Evolutionary conservation across 2,888 invertebrate species (phyloP), one percentile per base, ranked within the genome.

Genomic region (Dasysyrphus albostriatus): DNA sequence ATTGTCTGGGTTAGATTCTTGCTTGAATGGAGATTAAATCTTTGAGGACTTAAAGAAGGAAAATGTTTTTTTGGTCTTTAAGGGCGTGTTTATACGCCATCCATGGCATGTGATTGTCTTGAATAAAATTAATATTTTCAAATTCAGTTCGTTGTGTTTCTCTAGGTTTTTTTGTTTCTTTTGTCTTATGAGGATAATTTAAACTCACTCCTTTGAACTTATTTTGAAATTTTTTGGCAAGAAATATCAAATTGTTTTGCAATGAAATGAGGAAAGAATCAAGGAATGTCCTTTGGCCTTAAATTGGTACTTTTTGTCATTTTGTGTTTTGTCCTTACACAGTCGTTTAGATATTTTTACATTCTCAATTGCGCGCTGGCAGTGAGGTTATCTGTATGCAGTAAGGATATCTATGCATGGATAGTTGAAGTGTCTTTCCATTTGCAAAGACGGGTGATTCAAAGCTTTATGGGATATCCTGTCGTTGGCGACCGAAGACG

Each of bases 331-430:
- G 73, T 61, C 10, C 5, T 67, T 56, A n/a, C n/a, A n/a, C 47
- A 47, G 47, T 14, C 88, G 90, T 90, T 91, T 90, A 89, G 90
- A 91, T 90, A 90, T 90, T 88, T 90, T 89, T 88, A 89, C 88
- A 89, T 90, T 89, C 89, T 89, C 89, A 84, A 89, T 88, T 89
- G 89, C 19, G 0, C 88, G 81, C 87, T 70, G 63, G 77, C 58
- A 80, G 65, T 51, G 72, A 74, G 76, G 73, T 77, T 84, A 82
- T 85, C 63, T 77, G 51, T 59, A 72, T 61, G 51, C 37, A 34
- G 70, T 49, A n/a, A 12, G 54, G 59, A 67, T 59, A 34, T 37
- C 3, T 19, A 24, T 24, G 24, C 24, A 24, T 24, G 16, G 9
- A 59, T 59, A 7, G 10, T 34, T 70, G 2, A 39, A 72, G 56